Evolutionary conservation across 2,113 vertebrate genomes (phyloP), one percentile per base, ranked within the genome.

Genomic region (Engystomops pustulosus): DNA sequence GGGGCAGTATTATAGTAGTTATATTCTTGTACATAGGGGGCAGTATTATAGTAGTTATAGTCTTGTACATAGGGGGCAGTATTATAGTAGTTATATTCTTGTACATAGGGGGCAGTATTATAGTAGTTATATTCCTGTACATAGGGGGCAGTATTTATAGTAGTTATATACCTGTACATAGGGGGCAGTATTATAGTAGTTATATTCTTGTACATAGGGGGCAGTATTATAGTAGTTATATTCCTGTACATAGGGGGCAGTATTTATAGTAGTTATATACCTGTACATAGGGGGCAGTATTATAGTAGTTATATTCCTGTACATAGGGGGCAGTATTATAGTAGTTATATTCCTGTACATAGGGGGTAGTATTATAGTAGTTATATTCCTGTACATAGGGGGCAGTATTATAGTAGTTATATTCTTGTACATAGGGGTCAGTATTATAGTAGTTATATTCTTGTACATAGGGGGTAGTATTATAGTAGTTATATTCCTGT

Each of bases 371-470:
- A 60, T 60, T 60, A 60, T 60, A 60, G 55, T 60, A 60, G 55
- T 60, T 60, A 60, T 60, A 60, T 60, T 60, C 23, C 14, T 60
- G 53, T 60, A 60, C 10, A 60, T 60, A 27, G 55, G 55, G 14
- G 55, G 23, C 23, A 60, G 55, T 60, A 60, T 60, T 60, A 60
- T 60, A 60, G 53, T 58, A 58, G 53, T 58, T 67, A 36, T 67
- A 67, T 67, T 67, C 60, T 36, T 67, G 62, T 34, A 36, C 6
- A 36, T 67, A 67, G 62, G 62, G n/a, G 1, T 27, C 25, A 34
- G 62, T 36, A 67, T 67, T 67, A 67, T 67, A 34, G 62, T 67
- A 62, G 58, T 62, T 60, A 62, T 62, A 62, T 62, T 62, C 25
- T 62, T 62, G 55, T 30, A 62, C 14, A 62, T 62, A 32, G 58